These are phyloP conservation scores for Ceratitis capitata DNA, from an alignment of 1,140 invertebrate genomes.

Conservation along the genomic window DNA sequence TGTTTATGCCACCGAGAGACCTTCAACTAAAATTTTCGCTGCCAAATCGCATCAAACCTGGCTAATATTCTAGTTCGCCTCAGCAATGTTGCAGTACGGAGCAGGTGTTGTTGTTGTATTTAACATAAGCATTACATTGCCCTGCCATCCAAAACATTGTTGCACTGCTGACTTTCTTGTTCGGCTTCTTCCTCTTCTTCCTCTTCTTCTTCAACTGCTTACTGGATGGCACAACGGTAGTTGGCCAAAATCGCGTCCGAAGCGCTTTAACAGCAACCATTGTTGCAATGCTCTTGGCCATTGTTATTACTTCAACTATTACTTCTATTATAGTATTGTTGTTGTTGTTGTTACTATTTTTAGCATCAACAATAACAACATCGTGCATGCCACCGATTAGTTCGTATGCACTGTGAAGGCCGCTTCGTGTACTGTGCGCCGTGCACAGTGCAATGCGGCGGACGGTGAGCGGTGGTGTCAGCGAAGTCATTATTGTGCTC, in stretches of 20 bases:
- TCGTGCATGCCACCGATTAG: background rate
- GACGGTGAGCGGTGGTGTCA: too few relatives aligned
- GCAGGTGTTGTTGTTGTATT: background rate
- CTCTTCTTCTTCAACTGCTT: too few relatives aligned
- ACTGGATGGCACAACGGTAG: background rate
- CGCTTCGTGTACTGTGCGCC: background rate
- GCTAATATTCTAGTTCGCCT: background rate
- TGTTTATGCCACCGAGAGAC: background rate
- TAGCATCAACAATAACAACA: background rate
- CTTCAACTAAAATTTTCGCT: background rate
- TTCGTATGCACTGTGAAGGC: background rate
- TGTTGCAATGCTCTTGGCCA: slow-evolving; percentile 14
- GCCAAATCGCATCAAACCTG: background rate
- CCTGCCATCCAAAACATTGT: background rate
- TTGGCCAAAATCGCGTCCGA: slow-evolving; percentile 12
- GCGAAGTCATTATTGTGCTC: slow-evolving; percentile 3
- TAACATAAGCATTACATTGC: background rate
- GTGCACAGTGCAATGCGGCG: too few relatives aligned
- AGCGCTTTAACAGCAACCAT: background rate
- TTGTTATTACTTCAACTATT: slow-evolving; percentile 19
- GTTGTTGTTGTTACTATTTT: slow-evolving; percentile 1
- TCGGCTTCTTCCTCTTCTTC: background rate
- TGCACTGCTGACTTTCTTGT: background rate
- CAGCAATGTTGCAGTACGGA: background rate
- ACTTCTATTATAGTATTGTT: background rate